Conservation (phyloP, 1,140 invertebrate genomes). For the Drosophila sechellia region DNA sequence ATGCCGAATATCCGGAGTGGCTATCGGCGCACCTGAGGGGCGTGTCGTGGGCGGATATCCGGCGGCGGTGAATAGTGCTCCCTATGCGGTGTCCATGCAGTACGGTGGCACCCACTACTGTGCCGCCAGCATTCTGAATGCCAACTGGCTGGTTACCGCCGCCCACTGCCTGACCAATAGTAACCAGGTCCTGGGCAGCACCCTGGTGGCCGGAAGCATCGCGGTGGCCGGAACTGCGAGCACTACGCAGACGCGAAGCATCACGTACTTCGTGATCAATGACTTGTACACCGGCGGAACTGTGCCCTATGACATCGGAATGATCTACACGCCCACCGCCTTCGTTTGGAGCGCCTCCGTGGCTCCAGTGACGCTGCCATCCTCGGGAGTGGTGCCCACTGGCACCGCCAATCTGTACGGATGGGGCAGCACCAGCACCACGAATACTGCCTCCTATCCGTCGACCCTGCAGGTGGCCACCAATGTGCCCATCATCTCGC, state of each 20-base stretch:
- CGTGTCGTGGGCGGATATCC: conserved; percentile 76
- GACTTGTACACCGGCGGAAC: conserved; percentile 79
- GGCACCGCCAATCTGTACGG: conserved; percentile 85
- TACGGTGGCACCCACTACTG: conserved; percentile 85
- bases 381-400: conserved; percentile 80
- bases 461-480: conserved; percentile 80
- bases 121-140: conserved; percentile 85
- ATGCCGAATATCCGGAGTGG: conserved; percentile 41
- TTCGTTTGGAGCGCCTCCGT: conserved; percentile 85
- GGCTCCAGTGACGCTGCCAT: conserved; percentile 80
- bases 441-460: conserved; percentile 74
- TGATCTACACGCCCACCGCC: conserved; percentile 85
- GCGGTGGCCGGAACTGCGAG: conserved; percentile 61
- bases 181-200: conserved; percentile 62
- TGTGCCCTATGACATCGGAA: conserved; percentile 86
- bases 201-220: conserved; percentile 69
- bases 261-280: conserved; percentile 64
- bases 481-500: conserved; percentile 72
- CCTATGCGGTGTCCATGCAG: conserved; percentile 83
- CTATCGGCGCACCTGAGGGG: conserved; percentile 47
- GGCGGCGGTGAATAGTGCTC: conserved; percentile 69
- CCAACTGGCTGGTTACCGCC: conserved; percentile 85
- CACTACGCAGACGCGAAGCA: conserved; percentile 70
- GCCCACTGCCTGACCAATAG: conserved; percentile 77
- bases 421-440: conserved; percentile 85